These are phyloP conservation scores for Tiliacea aurago DNA, from an alignment of 2,888 invertebrate species.

Conservation along the genomic window DNA sequence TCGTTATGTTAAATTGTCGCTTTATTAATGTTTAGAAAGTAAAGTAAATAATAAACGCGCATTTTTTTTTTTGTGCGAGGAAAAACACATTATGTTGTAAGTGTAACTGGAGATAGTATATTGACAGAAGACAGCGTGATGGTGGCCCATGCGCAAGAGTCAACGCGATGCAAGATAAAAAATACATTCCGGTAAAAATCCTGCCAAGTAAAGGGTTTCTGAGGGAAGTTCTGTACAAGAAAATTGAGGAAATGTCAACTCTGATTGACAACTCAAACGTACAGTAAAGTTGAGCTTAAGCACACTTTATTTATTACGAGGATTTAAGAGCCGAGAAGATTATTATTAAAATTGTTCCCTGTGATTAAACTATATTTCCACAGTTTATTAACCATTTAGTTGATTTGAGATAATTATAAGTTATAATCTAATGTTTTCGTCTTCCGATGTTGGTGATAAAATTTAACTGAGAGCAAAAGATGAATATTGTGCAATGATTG, in stretches of 20 bases:
- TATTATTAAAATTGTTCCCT: not conserved
- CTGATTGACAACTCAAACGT: not conserved
- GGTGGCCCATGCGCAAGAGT: not conserved
- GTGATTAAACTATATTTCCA: not conserved
- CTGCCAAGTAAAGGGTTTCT: not conserved
- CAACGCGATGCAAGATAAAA: not conserved
- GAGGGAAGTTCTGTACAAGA: not conserved
- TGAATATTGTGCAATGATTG: constrained; percentile 31
- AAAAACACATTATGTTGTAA: no score
- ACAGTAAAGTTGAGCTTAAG: not conserved
- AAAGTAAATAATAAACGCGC: not conserved
- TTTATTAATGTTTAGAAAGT: not conserved
- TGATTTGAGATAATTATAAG: not conserved
- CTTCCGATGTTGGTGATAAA: constrained; percentile 10
- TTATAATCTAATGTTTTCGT: not conserved
- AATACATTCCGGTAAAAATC: not conserved
- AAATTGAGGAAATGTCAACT: not conserved
- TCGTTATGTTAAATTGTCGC: not conserved
- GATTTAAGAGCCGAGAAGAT: not conserved
- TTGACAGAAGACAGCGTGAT: not conserved
- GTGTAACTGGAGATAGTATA: not conserved
- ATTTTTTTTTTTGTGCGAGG: not conserved
- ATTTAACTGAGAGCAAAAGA: constrained; percentile 24
- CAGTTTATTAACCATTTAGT: not conserved
- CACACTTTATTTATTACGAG: not conserved